These are phyloP conservation scores for Sardina pilchardus DNA, from an alignment of 2,113 vertebrate species.

Conservation along the genomic window DNA sequence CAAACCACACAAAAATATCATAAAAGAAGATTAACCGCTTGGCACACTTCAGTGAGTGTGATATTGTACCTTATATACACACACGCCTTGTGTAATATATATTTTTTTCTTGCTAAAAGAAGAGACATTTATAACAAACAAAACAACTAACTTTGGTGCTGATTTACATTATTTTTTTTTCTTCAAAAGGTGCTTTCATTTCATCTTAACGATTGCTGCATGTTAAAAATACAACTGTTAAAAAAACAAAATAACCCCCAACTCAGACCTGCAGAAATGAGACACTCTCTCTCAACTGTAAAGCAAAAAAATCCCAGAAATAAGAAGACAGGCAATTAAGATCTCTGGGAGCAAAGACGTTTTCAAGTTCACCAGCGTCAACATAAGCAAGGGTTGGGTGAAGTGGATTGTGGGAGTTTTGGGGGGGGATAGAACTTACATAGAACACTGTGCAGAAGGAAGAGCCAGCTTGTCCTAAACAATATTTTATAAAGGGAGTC, in stretches of 20 bases:
- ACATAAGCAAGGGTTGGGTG: neutral
- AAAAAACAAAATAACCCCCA: constrained; percentile 3
- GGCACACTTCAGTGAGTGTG: constrained; percentile 54
- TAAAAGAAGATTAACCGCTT: constrained; percentile 45
- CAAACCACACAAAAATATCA: constrained; percentile 19
- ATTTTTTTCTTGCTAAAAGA: constrained; percentile 21
- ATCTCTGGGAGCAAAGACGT: neutral
- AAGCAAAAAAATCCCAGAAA: constrained; percentile 7
- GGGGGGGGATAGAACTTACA: neutral
- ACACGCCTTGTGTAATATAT: constrained; percentile 49
- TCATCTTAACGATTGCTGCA: constrained; percentile 46
- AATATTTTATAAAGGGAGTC: neutral
- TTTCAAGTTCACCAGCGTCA: constrained; percentile 18
- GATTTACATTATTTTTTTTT: constrained; percentile 42
- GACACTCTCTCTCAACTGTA: constrained; percentile 14
- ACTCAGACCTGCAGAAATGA: neutral
- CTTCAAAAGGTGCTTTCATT: constrained; percentile 53
- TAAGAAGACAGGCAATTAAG: neutral
- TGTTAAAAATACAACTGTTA: neutral
- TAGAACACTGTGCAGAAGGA: neutral
- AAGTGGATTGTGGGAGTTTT: neutral
- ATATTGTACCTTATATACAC: constrained; percentile 69
- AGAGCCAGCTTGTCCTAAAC: neutral
- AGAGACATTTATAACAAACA: constrained; percentile 30
- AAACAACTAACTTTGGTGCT: constrained; percentile 61